These are phyloP conservation scores for Tipula vernalis DNA, from an alignment of 2,888 invertebrate species.

Conservation along the genomic window DNA sequence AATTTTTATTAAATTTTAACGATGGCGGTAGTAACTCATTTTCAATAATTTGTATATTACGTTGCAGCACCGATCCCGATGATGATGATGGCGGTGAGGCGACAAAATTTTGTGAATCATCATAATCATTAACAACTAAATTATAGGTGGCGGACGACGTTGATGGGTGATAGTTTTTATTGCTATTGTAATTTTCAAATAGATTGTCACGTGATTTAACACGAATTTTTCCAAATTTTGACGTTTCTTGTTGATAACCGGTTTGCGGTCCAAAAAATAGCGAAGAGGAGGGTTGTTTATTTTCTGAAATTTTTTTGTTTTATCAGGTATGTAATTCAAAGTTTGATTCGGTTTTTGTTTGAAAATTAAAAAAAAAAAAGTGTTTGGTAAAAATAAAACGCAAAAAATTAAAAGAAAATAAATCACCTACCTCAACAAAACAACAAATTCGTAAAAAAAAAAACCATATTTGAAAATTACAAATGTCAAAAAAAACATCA, in stretches of 20 bases:
- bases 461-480: constrained; percentile 9
- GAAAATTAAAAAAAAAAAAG: not conserved
- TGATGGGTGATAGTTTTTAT: not conserved
- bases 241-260: not conserved
- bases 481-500: constrained; percentile 6
- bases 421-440: constrained; percentile 19
- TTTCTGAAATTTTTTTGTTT: not conserved
- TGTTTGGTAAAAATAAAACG: not conserved
- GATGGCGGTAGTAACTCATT: constrained; percentile 14
- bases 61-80: not conserved
- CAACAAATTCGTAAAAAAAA: constrained; percentile 14
- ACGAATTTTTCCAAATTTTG: constrained; percentile 16
- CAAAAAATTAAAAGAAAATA: constrained; percentile 8
- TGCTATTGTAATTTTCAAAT: constrained; percentile 14
- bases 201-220: constrained; percentile 19
- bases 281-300: not conserved
- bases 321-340: not conserved
- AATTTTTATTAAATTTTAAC: constrained; percentile 17
- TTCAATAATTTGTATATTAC: not conserved
- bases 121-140: not conserved
- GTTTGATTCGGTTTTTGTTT: not conserved
- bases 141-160: not conserved
- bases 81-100: not conserved
- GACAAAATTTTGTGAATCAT: not conserved
- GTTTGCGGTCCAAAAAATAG: not conserved